Percentiles rank a stretch among this genome's conserved stretches.
These are phyloP conservation scores for Baronia brevicornis DNA, from an alignment of 2,888 invertebrate genomes.

Conservation along the genomic window DNA sequence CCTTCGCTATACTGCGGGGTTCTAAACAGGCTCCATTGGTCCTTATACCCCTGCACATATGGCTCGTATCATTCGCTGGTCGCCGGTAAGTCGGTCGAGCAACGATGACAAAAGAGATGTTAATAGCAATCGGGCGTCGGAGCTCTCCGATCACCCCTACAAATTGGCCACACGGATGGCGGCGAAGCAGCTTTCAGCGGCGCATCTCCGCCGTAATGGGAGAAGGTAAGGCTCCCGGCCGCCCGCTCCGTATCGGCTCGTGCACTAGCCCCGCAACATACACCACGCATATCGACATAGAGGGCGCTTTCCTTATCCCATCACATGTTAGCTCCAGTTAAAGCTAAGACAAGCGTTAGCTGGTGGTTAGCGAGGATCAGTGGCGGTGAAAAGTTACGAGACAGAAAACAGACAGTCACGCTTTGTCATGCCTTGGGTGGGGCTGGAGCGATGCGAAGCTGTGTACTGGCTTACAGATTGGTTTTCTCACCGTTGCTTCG, in stretches of 20 bases:
- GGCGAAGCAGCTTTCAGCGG: conserved; percentile 67
- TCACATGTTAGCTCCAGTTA: conserved; percentile 71
- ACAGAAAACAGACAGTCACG: conserved; percentile 41
- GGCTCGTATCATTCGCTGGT: conserved; percentile 30
- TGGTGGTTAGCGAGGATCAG: conserved; percentile 58
- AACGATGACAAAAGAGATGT: conserved; percentile 65
- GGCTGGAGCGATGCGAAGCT: conserved; percentile 67
- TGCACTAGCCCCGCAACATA: conserved; percentile 37
- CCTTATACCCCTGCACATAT: conserved; percentile 60
- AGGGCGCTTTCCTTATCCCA: conserved; percentile 88
- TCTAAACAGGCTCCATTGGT: conserved; percentile 80
- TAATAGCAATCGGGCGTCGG: conserved; percentile 61
- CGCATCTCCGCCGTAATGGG: conserved; percentile 76
- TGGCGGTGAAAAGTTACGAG: conserved; percentile 63
- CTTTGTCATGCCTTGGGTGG: conserved; percentile 64
- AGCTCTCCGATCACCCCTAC: conserved; percentile 52
- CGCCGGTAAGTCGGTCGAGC: conserved; percentile 34
- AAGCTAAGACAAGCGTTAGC: conserved; percentile 69
- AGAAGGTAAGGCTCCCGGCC: conserved; percentile 75
- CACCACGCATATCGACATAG: conserved; percentile 60
- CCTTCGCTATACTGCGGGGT: conserved; percentile 84
- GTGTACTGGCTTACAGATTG: conserved; percentile 68
- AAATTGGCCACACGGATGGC: conserved; percentile 60
- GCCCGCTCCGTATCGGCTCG: conserved; percentile 69
- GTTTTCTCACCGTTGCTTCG: conserved; percentile 72